phyloP scores from a whole-genome alignment of 2,888 invertebrate species.

The Thymelicus acteon region DNA sequence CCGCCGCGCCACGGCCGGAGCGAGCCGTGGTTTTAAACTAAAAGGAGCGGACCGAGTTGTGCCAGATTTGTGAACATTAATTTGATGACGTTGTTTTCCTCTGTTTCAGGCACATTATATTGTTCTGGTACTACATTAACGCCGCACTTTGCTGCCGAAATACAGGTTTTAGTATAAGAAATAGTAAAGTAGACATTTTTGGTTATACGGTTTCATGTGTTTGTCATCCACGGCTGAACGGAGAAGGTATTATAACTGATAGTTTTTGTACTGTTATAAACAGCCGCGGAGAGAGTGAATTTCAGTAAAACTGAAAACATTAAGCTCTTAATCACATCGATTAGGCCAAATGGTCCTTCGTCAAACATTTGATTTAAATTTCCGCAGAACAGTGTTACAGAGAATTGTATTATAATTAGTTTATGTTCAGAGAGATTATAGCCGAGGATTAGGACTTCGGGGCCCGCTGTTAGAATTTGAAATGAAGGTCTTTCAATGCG shows the following conservation, averaged over 20 bases:
- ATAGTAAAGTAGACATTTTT: too few relatives aligned
- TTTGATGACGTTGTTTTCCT: constrained; percentile 4
- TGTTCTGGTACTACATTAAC: constrained; percentile 3
- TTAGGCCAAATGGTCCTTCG: background rate
- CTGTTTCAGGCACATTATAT: background rate
- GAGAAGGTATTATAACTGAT: too few relatives aligned
- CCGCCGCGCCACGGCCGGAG: background rate
- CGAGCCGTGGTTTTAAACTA: constrained; percentile 26
- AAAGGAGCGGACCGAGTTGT: constrained; percentile 14
- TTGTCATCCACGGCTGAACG: too few relatives aligned
- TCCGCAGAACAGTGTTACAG: background rate
- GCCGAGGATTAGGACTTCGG: background rate
- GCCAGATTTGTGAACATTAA: constrained; percentile 28
- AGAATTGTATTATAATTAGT: constrained; percentile 9
- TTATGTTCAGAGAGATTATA: constrained; percentile 9
- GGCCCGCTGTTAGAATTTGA: constrained; percentile 15
- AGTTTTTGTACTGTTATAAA: too few relatives aligned
- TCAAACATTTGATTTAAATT: constrained; percentile 7
- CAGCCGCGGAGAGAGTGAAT: too few relatives aligned
- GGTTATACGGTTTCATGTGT: too few relatives aligned
- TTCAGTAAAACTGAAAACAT: background rate
- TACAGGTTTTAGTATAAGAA: background rate
- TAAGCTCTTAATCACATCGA: background rate
- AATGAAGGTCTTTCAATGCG: constrained; percentile 12
- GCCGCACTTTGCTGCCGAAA: background rate